A percentile compares a stretch with the other conserved stretches of the same genome.
phyloP scores from a whole-genome alignment of 2,888 invertebrate species.

The Priocnemis perturbator region DNA sequence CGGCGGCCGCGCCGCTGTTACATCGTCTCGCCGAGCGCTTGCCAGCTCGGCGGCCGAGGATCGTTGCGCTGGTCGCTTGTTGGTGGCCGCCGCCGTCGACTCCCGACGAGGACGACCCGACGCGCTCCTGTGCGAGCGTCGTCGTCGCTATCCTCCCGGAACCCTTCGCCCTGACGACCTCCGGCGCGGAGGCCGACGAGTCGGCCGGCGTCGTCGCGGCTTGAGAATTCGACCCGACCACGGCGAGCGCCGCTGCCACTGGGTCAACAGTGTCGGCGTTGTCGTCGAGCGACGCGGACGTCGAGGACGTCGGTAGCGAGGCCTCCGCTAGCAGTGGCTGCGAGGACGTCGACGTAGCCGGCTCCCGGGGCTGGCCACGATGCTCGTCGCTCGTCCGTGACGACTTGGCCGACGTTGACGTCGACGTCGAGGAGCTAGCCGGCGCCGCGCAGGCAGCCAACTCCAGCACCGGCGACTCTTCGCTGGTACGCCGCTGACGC shows the following conservation, averaged over 20 bases:
- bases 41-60: conserved; percentile 48
- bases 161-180: not conserved
- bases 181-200: not conserved
- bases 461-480: not conserved
- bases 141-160: not conserved
- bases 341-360: not conserved
- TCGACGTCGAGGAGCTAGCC: conserved; percentile 33
- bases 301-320: conserved; percentile 5
- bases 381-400: not conserved
- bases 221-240: not conserved
- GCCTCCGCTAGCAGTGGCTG: not conserved
- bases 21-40: conserved; percentile 56
- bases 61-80: conserved; percentile 44
- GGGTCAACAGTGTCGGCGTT: conserved; percentile 9
- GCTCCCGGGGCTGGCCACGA: not conserved
- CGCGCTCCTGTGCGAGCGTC: conserved; percentile 4
- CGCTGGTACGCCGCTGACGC: conserved; percentile 38
- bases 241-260: not conserved
- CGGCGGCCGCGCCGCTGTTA: conserved; percentile 43
- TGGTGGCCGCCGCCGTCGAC: conserved; percentile 19
- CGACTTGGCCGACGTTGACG: too few relatives aligned
- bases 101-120: conserved; percentile 27
- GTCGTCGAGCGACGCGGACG: conserved; percentile 7
- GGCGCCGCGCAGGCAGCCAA: conserved; percentile 34
- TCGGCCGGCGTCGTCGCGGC: not conserved